Conservation (phyloP, 2,113 vertebrate genomes). For the Harpagus bidentatus region DNA sequence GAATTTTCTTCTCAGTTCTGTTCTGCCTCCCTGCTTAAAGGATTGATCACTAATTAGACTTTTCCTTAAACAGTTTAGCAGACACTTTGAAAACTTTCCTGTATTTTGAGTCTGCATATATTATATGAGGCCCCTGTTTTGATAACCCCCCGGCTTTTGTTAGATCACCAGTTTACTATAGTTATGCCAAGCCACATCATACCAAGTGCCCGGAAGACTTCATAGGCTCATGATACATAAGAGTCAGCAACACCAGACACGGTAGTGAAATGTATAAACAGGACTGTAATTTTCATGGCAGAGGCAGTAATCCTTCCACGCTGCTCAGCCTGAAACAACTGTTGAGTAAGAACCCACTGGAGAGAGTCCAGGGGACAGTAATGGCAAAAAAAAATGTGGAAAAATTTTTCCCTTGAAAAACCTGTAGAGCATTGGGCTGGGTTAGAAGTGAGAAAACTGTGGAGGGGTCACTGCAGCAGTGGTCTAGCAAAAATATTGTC, state of each 20-base stretch:
- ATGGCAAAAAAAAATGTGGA: neutral
- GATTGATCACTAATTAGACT: neutral
- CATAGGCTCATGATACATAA: neutral
- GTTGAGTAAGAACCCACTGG: neutral
- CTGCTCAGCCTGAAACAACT: neutral
- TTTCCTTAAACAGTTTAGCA: neutral
- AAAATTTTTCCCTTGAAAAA: neutral
- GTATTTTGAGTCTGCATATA: neutral
- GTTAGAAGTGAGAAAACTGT: neutral
- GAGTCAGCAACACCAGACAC: neutral
- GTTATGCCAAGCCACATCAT: neutral
- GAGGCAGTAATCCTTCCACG: rapidly evolving
- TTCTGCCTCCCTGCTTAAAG: neutral
- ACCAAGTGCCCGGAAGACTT: neutral
- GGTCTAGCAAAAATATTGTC: neutral
- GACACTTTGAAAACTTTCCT: neutral
- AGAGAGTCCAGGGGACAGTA: neutral
- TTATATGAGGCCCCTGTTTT: neutral
- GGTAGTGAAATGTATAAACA: neutral
- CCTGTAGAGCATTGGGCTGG: neutral
- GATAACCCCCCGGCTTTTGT: neutral
- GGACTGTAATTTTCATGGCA: neutral
- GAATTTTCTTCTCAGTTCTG: neutral
- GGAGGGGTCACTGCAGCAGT: neutral
- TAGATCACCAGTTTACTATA: neutral